Evolutionary conservation across 2,113 vertebrate genomes (phyloP).

Genomic region (Thalassarche chlororhynchos): DNA sequence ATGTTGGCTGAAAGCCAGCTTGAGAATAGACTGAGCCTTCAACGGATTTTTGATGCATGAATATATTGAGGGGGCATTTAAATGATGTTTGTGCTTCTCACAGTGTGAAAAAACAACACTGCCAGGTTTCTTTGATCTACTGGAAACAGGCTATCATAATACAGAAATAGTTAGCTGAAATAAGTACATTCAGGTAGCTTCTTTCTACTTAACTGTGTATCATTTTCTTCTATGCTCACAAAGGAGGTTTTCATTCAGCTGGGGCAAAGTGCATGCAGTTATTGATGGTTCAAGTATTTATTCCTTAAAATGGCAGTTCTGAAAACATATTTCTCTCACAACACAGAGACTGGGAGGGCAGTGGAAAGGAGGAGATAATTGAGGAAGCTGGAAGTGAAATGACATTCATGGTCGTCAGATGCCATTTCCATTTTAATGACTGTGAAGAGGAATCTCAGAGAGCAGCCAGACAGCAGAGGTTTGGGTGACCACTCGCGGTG

Average conservation of each 20-base stretch:
- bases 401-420: background rate
- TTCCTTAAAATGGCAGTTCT: slow-evolving; percentile 41
- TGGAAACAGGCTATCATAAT: slow-evolving; percentile 63
- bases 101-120: slow-evolving; percentile 43
- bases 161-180: slow-evolving; percentile 47
- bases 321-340: slow-evolving; percentile 36
- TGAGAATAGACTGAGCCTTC: slow-evolving; percentile 17
- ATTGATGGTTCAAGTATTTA: slow-evolving; percentile 58
- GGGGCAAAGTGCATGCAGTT: slow-evolving; percentile 25
- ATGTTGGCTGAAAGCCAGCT: slow-evolving; percentile 51
- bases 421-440: slow-evolving; percentile 14
- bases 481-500: background rate
- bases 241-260: slow-evolving; percentile 36
- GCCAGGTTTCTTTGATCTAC: slow-evolving; percentile 62
- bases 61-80: slow-evolving; percentile 64
- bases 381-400: slow-evolving; percentile 29
- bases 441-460: background rate
- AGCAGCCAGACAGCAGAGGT: background rate
- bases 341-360: background rate
- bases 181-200: slow-evolving; percentile 59
- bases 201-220: slow-evolving; percentile 17
- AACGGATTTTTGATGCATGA: slow-evolving; percentile 20
- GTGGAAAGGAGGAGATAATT: background rate
- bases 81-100: slow-evolving; percentile 65
- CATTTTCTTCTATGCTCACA: background rate